phyloP scores from a whole-genome alignment of 1,140 invertebrate genomes.

The Piezodorus guildinii region DNA sequence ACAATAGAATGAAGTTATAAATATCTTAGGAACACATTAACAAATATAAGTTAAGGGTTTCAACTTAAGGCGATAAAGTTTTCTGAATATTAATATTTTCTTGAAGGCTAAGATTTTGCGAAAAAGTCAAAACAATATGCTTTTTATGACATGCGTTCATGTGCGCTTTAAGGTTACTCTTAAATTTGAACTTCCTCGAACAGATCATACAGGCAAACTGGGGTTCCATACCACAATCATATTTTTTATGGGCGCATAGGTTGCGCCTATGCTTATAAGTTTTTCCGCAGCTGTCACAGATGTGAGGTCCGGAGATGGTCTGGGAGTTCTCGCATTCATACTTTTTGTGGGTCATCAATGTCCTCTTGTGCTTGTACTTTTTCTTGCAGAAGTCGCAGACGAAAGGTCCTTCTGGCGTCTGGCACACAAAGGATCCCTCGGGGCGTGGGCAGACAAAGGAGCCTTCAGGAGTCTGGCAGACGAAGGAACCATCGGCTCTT shows the following conservation, averaged over 20 bases:
- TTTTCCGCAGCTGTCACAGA: slow-evolving; percentile 26
- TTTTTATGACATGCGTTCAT: slow-evolving; percentile 7
- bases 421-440: no score
- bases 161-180: slow-evolving; percentile 21
- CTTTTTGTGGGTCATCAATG: slow-evolving; percentile 32
- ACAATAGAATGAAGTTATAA: no score
- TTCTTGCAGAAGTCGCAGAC: slow-evolving; percentile 37
- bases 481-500: no score
- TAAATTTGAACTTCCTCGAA: slow-evolving; percentile 20
- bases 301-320: neutral
- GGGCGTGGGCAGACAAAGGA: no score
- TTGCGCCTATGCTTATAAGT: slow-evolving; percentile 26
- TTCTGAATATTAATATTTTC: no score
- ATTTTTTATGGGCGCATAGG: slow-evolving; percentile 35
- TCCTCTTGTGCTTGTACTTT: slow-evolving; percentile 38
- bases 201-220: slow-evolving; percentile 34
- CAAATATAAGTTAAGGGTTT: no score
- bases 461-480: no score
- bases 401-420: slow-evolving; percentile 10
- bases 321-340: slow-evolving; percentile 39
- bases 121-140: slow-evolving; percentile 4
- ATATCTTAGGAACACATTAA: no score
- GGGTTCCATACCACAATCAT: slow-evolving; percentile 49
- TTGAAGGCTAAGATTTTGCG: neutral
- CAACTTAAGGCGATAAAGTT: no score